A percentile compares a stretch with the other conserved stretches of the same genome.
Conservation (phyloP, 2,797 vertebrate genomes). For the Monodelphis domestica region DNA sequence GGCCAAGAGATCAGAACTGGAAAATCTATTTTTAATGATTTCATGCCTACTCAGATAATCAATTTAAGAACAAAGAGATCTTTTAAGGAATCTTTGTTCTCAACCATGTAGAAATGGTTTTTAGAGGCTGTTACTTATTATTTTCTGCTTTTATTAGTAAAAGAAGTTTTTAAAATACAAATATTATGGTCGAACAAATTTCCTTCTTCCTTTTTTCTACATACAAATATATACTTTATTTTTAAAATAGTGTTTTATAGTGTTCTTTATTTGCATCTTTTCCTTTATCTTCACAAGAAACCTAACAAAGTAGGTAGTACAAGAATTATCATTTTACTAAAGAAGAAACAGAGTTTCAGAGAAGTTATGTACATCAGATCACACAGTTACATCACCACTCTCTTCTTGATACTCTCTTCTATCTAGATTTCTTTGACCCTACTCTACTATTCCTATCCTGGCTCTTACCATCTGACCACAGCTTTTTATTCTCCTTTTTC, state of each 20-base stretch:
- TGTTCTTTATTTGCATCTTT: background rate
- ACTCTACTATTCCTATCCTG: background rate
- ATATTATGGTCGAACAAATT: background rate
- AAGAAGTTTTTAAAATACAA: background rate
- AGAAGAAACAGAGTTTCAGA: background rate
- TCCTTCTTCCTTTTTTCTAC: constrained; percentile 38
- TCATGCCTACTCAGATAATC: constrained; percentile 17
- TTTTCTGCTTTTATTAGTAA: background rate
- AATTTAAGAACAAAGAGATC: constrained; percentile 54
- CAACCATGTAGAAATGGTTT: constrained; percentile 45
- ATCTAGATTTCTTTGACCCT: background rate
- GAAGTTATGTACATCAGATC: background rate
- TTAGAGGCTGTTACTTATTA: background rate
- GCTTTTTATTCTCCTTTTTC: background rate
- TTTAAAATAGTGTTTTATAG: background rate
- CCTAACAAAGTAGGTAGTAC: background rate
- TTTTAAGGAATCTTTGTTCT: constrained; percentile 31
- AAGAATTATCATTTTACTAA: background rate
- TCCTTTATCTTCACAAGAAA: background rate
- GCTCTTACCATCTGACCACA: background rate
- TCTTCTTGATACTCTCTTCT: background rate
- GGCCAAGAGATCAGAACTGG: constrained; percentile 7
- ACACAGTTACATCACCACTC: background rate
- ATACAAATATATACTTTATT: background rate
- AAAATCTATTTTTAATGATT: constrained; percentile 54